phyloP scores from a whole-genome alignment of 2,797 vertebrate species.

The Eurystomus glaucurus region DNA sequence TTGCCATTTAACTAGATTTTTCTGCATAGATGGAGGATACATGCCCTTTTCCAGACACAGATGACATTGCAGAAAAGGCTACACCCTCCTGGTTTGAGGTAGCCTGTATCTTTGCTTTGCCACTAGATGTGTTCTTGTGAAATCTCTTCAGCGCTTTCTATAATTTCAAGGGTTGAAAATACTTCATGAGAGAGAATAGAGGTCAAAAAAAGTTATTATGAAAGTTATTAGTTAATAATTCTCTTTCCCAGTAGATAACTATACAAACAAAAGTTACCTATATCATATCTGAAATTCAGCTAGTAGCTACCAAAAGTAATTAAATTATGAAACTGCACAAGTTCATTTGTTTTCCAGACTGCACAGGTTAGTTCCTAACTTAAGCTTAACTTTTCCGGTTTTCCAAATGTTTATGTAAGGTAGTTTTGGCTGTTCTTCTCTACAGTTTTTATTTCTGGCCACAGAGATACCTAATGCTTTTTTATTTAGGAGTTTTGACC shows the following conservation, averaged over 20 bases:
- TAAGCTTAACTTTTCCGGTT: not conserved
- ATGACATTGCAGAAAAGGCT: not conserved
- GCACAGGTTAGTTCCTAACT: not conserved
- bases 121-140: not conserved
- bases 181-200: not conserved
- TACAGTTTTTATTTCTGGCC: not conserved
- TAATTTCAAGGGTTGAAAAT: not conserved
- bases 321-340: not conserved
- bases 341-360: not conserved
- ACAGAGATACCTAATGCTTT: not conserved
- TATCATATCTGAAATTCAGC: not conserved
- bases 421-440: not conserved
- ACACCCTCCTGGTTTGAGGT: not conserved
- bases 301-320: not conserved
- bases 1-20: not conserved
- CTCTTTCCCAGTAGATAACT: not conserved
- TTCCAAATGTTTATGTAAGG: not conserved
- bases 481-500: not conserved
- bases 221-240: not conserved
- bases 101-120: not conserved
- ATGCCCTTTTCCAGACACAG: not conserved
- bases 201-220: not conserved
- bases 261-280: not conserved
- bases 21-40: not conserved
- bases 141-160: not conserved